A percentile compares a stretch with the other conserved stretches of the same genome.
Conservation (phyloP, 2,113 vertebrate species). For the Nothobranchius kuhntae region DNA sequence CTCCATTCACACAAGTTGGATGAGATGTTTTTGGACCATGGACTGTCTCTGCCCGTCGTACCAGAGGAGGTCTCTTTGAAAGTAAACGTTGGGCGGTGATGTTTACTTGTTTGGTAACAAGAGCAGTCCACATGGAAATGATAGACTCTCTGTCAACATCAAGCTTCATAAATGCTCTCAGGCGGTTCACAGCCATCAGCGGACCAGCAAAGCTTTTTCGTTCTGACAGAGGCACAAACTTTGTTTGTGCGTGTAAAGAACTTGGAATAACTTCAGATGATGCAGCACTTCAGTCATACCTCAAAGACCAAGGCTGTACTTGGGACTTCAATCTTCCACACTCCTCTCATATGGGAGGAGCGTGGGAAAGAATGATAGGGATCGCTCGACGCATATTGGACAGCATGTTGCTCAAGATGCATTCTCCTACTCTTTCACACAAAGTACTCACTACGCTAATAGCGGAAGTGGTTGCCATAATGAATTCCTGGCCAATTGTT, state of each 20-base stretch:
- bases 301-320: background rate
- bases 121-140: background rate
- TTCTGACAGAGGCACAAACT: background rate
- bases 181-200: background rate
- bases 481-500: no score
- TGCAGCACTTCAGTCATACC: background rate
- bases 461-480: no score
- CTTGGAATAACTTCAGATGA: background rate
- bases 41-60: background rate
- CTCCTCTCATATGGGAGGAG: background rate
- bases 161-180: background rate
- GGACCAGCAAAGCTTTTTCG: background rate
- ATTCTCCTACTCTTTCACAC: no score
- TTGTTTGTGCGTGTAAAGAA: background rate
- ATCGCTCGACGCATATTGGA: background rate
- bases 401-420: no score
- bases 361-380: conserved; percentile 39
- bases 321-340: conserved; percentile 12
- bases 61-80: fast-evolving
- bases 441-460: no score
- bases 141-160: background rate
- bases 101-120: background rate
- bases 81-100: background rate
- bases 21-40: background rate
- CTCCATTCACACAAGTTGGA: background rate